Conservation (phyloP, 2,888 invertebrate genomes). For the Leptothorax acervorum region DNA sequence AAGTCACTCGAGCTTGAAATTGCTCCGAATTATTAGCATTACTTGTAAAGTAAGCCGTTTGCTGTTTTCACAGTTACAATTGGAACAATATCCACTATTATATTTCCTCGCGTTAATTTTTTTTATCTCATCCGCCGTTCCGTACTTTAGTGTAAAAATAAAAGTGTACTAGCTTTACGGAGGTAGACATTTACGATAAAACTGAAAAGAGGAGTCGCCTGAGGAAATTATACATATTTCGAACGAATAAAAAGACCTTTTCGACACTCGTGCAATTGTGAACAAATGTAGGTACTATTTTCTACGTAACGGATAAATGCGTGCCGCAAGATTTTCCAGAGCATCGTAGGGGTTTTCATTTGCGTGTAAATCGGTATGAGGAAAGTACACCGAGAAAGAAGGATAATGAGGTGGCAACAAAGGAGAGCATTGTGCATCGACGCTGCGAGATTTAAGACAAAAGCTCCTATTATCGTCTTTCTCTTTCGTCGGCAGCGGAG, state of each 20-base stretch:
- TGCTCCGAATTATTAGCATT: slow-evolving; percentile 61
- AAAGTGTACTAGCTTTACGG: background rate
- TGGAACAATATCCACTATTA: slow-evolving; percentile 7
- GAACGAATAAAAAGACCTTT: background rate
- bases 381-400: slow-evolving; percentile 15
- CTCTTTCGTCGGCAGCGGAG: background rate
- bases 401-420: slow-evolving; percentile 64
- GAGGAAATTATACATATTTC: slow-evolving; percentile 3
- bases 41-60: slow-evolving; percentile 32
- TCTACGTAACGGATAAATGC: slow-evolving; percentile 29
- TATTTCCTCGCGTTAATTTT: slow-evolving; percentile 4
- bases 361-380: slow-evolving; percentile 53
- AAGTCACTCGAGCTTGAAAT: slow-evolving; percentile 70
- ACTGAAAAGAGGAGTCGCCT: background rate
- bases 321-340: slow-evolving; percentile 32
- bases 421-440: slow-evolving; percentile 71
- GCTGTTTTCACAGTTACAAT: slow-evolving; percentile 35
- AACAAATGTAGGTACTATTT: slow-evolving; percentile 36
- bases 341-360: slow-evolving; percentile 39
- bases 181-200: background rate
- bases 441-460: slow-evolving; percentile 73
- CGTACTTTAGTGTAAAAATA: background rate
- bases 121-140: background rate
- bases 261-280: background rate
- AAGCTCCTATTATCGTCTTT: slow-evolving; percentile 69